These are phyloP conservation scores for Argyresthia albistria DNA, from an alignment of 2,888 invertebrate species.

Conservation along the genomic window DNA sequence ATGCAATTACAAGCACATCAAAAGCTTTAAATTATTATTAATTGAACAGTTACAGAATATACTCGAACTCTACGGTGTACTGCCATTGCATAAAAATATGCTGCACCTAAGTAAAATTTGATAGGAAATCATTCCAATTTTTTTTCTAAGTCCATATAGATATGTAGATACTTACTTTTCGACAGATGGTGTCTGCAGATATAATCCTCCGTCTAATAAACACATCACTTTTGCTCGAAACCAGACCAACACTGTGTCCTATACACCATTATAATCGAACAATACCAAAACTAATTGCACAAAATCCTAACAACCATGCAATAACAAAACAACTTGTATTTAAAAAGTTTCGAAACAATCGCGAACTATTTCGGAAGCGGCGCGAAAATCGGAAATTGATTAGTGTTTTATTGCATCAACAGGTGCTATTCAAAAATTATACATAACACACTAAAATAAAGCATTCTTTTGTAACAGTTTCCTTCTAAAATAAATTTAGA, in stretches of 20 bases:
- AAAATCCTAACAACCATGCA: slow-evolving; percentile 19
- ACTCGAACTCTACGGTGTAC: no score
- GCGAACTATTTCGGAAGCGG: neutral
- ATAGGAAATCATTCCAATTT: neutral
- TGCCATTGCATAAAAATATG: no score
- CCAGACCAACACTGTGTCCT: slow-evolving; percentile 35
- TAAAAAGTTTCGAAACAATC: neutral
- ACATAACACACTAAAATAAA: neutral
- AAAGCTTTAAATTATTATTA: no score
- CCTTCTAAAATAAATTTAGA: slow-evolving; percentile 9
- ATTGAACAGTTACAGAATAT: no score
- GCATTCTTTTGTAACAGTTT: neutral
- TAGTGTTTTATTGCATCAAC: neutral
- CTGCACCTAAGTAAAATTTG: no score
- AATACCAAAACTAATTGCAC: slow-evolving; percentile 14
- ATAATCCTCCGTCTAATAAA: slow-evolving; percentile 44
- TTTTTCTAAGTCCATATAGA: neutral
- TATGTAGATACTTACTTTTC: slow-evolving; percentile 49
- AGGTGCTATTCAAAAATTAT: neutral
- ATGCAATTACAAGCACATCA: no score
- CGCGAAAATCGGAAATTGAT: neutral
- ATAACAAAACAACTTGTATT: slow-evolving; percentile 9
- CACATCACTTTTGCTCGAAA: slow-evolving; percentile 42
- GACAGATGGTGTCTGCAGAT: slow-evolving; percentile 60
- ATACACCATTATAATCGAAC: slow-evolving; percentile 24